These are phyloP conservation scores for Octomys mimax DNA, from an alignment of 2,797 vertebrate species.

Conservation along the genomic window DNA sequence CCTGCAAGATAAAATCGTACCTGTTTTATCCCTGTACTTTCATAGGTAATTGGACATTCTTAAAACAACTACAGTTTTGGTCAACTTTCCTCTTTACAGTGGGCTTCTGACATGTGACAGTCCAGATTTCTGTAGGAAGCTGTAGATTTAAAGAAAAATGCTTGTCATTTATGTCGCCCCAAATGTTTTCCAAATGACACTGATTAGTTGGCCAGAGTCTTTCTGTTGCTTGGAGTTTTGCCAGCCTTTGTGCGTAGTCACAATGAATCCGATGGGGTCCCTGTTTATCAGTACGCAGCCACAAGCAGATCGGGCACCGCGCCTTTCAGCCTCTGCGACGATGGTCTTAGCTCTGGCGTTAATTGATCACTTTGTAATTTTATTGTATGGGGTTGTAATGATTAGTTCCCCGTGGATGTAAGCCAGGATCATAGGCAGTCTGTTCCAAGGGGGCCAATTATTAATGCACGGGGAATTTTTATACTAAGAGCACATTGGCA, in stretches of 20 bases:
- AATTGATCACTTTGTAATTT: conserved; percentile 34
- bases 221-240: background rate
- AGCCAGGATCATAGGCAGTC: background rate
- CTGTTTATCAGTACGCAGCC: background rate
- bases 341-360: conserved; percentile 38
- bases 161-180: background rate
- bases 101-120: background rate
- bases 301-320: background rate
- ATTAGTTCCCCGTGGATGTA: background rate
- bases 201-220: background rate
- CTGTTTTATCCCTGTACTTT: background rate
- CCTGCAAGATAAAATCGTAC: background rate
- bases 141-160: background rate
- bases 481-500: background rate
- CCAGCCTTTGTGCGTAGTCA: background rate
- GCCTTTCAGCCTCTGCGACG: background rate
- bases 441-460: conserved; percentile 22
- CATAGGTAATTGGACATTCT: background rate
- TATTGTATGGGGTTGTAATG: conserved; percentile 14
- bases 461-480: conserved; percentile 22
- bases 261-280: background rate
- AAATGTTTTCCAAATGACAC: background rate
- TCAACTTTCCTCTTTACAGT: background rate
- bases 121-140: background rate
- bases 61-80: background rate